Base-by-base conservation (phyloP, 2,113 vertebrate genomes). In the Ceratotherium simum region DNA sequence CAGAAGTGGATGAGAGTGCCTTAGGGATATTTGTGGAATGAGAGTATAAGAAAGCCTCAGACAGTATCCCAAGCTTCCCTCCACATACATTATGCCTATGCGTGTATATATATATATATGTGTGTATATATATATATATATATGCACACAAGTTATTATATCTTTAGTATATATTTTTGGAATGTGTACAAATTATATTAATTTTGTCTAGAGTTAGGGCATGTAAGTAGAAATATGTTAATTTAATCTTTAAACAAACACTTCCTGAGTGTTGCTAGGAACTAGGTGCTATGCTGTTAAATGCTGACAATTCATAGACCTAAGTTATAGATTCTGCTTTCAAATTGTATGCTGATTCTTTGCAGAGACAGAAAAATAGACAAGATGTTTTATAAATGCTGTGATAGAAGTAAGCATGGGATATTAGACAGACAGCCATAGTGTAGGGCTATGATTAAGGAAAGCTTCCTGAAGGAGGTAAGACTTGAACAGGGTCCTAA, bases 101-200 rank as follows among this genome's bases (percentile, higher is more conserved):
- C 42, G 42, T 42, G 42, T 42, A 42, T 42, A 42, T 42, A 42
- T 42, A 5, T 42, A 5, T 42, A 5, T 42, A 5, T 42, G 5
- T 42, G 5, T 39, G 4, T 39, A 39, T 39, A 39, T 39, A 42
- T 42, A 42, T 42, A 42, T 42, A 5, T 42, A 5, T 42, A 5
- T 42, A 5, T 42, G 5, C 2, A 60, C 17, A 39, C 18, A 65
- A 0, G 42, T 42, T 42, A 56, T 65, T 83, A 76, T 91, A 70
- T 14, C 83, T 92, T 89, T 36, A 80, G 79, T 56, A 51, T 86
- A 8, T 94, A 25, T 83, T 92, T 94, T 86, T 92, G 39, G 73
- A 79, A 92, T 90, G 46, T 95, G 64, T 83, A 31, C 69, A 95
- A 39, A 72, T 87, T 90, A 54, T 36, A 80, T 84, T 64, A 91